Evolutionary conservation across 1,140 invertebrate genomes (phyloP).

Genomic region (Calycopis cecrops): DNA sequence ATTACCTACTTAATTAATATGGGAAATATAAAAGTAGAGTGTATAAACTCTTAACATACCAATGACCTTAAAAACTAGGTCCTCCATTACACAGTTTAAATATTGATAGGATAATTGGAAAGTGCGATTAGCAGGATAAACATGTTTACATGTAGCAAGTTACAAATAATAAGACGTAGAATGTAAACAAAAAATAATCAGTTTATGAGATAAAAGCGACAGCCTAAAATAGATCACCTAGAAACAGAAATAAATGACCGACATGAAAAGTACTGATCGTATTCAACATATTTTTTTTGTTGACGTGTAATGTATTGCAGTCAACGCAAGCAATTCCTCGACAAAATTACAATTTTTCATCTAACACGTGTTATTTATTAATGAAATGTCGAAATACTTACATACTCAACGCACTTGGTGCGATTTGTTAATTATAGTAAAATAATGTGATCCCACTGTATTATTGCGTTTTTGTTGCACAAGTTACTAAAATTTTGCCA

Average conservation of each 20-base stretch:
- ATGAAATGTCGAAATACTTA: constrained; percentile 38
- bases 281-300: constrained; percentile 11
- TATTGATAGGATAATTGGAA: constrained; percentile 9
- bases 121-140: not conserved
- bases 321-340: constrained; percentile 34
- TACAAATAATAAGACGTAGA: no score
- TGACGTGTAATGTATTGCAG: constrained; percentile 22
- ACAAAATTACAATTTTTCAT: constrained; percentile 23
- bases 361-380: constrained; percentile 43
- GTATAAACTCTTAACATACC: not conserved
- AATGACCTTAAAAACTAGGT: constrained; percentile 1
- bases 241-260: constrained; percentile 35
- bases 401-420: constrained; percentile 40
- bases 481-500: constrained; percentile 29
- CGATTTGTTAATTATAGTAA: constrained; percentile 26
- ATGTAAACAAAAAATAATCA: constrained; percentile 12
- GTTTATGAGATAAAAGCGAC: constrained; percentile 1
- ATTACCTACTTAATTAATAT: no score
- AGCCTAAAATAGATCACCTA: constrained; percentile 42
- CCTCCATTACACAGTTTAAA: constrained; percentile 7
- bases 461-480: constrained; percentile 40
- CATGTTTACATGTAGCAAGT: not conserved
- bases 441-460: constrained; percentile 27
- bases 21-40: not conserved
- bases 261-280: constrained; percentile 15